A percentile compares a stretch with the other conserved stretches of the same genome.
These are phyloP conservation scores for Erythrocercus mccallii DNA, from an alignment of 2,113 vertebrate genomes.

Conservation along the genomic window DNA sequence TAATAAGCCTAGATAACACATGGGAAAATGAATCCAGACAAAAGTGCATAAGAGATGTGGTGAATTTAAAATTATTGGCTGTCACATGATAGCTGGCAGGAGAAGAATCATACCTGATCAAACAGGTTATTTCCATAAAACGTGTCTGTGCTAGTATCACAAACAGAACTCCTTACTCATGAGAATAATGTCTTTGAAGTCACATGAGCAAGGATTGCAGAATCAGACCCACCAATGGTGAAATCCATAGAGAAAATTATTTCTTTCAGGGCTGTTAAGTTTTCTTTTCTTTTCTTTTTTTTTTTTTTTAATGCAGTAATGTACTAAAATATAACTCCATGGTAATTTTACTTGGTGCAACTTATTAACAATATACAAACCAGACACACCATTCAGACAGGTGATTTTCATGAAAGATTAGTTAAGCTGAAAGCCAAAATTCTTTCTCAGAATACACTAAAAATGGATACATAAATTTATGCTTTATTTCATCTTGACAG, in stretches of 20 bases:
- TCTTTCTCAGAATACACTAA: background rate
- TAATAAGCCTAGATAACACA: background rate
- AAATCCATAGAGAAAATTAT: background rate
- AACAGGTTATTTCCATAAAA: constrained; percentile 64
- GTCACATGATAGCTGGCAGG: constrained; percentile 57
- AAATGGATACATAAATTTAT: background rate
- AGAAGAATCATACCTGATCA: constrained; percentile 56
- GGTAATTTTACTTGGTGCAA: background rate
- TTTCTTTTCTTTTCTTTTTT: too few relatives aligned
- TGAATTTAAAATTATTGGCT: constrained; percentile 49
- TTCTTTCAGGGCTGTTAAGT: background rate
- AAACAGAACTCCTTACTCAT: constrained; percentile 56
- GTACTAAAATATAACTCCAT: background rate
- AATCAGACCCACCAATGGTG: constrained; percentile 24
- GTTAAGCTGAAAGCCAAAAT: background rate
- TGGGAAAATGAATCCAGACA: constrained; percentile 56
- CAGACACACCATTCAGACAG: background rate
- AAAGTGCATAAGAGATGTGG: background rate
- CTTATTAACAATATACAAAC: background rate
- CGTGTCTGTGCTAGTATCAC: constrained; percentile 51
- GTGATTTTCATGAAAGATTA: background rate
- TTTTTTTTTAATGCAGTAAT: background rate
- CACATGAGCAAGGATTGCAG: constrained; percentile 35
- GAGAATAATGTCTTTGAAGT: constrained; percentile 49
- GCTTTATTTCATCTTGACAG: background rate